Percentiles rank a stretch among this genome's conserved stretches.
phyloP scores from a whole-genome alignment of 2,113 vertebrate genomes.

The Ursus arctos region DNA sequence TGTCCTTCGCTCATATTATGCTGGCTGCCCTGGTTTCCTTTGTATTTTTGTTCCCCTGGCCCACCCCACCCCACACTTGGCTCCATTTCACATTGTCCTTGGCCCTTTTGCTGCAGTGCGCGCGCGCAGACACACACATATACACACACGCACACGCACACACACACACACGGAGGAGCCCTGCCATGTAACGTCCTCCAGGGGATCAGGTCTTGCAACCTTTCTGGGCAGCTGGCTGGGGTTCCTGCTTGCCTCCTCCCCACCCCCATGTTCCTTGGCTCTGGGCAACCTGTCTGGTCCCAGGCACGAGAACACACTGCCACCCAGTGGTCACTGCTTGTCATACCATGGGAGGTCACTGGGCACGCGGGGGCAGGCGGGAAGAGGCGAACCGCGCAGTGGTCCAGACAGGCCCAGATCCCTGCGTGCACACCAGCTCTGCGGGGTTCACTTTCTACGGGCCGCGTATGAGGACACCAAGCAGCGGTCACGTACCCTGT shows the following conservation, averaged over 20 bases:
- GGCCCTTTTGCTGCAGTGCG: neutral
- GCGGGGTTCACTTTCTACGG: neutral
- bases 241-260: neutral
- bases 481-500: neutral
- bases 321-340: constrained; percentile 66
- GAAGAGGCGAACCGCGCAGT: neutral
- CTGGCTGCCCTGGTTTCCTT: constrained; percentile 68
- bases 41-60: constrained; percentile 48
- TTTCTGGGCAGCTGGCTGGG: neutral
- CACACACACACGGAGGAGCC: neutral
- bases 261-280: neutral
- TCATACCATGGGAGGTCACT: neutral
- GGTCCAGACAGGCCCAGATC: neutral
- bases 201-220: neutral
- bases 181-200: neutral
- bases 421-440: neutral
- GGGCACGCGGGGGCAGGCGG: neutral
- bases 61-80: neutral
- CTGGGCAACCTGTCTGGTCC: neutral
- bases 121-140: no score
- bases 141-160: neutral
- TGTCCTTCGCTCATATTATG: neutral
- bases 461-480: neutral
- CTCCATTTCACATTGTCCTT: neutral
- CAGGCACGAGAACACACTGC: constrained; percentile 73